These are phyloP conservation scores for Papilio elwesi DNA, from an alignment of 2,888 invertebrate genomes.

Conservation along the genomic window DNA sequence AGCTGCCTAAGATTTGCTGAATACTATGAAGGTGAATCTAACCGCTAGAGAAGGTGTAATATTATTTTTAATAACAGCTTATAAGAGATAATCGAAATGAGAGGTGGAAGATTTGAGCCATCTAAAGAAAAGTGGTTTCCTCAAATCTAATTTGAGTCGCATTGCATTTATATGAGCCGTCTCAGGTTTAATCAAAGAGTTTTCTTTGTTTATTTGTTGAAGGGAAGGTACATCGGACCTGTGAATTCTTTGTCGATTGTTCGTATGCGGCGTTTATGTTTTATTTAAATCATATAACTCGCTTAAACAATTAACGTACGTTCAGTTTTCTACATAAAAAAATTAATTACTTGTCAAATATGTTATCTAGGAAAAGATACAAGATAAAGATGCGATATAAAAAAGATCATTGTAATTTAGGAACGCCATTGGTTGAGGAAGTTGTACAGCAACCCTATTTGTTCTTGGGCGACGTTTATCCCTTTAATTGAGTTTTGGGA, in stretches of 20 bases:
- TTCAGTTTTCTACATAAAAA: too few species aligned
- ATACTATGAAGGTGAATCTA: not conserved
- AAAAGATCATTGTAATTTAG: slow-evolving; percentile 2
- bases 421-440: not conserved
- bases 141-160: not conserved
- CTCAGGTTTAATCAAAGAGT: not conserved
- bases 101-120: not conserved
- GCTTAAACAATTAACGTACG: too few species aligned
- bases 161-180: slow-evolving; percentile 3
- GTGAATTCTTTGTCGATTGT: not conserved
- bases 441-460: slow-evolving; percentile 5
- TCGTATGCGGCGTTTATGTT: not conserved
- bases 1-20: too few species aligned
- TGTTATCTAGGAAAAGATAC: not conserved
- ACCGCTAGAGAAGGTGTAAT: not conserved
- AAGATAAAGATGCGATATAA: not conserved
- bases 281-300: not conserved
- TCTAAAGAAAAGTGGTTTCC: not conserved
- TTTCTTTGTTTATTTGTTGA: not conserved
- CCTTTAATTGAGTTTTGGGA: slow-evolving; percentile 36
- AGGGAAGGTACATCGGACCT: not conserved
- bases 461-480: slow-evolving; percentile 19
- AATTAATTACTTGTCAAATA: not conserved
- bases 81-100: not conserved
- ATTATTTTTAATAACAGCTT: not conserved